A percentile compares a stretch with the other conserved stretches of the same genome.
These are phyloP conservation scores for Pithys albifrons DNA, from an alignment of 2,113 vertebrate genomes.

Conservation along the genomic window DNA sequence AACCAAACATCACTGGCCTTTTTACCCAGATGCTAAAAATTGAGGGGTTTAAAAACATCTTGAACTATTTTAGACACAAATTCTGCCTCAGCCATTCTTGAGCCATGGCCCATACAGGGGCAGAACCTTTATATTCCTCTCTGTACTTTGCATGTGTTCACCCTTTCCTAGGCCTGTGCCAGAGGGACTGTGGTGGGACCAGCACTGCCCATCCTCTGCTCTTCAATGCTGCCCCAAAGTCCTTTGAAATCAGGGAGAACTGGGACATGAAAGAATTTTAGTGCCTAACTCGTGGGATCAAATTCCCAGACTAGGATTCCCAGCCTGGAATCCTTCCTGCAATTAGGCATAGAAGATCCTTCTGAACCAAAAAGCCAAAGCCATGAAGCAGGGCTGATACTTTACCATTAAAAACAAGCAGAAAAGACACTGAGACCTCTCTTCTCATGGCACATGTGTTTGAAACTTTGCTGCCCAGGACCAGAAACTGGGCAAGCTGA, in stretches of 20 bases:
- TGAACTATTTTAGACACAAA: neutral
- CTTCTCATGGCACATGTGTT: fast-evolving
- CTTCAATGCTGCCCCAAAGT: neutral
- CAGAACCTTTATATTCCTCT: neutral
- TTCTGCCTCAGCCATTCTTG: neutral
- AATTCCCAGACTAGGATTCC: neutral
- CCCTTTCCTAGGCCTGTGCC: neutral
- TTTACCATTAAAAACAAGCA: neutral
- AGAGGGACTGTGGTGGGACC: neutral
- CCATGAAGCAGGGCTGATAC: neutral
- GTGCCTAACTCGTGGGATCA: neutral
- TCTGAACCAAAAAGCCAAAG: neutral
- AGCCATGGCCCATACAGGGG: neutral
- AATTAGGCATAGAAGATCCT: neutral
- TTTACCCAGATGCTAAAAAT: neutral
- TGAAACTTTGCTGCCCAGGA: neutral
- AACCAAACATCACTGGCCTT: neutral
- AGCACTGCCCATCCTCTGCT: neutral
- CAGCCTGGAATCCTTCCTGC: neutral
- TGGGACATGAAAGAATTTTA: neutral
- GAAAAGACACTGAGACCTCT: neutral
- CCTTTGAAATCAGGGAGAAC: neutral
- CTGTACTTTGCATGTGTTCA: neutral
- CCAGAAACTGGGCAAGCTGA: neutral
- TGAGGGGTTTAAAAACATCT: neutral